phyloP scores from a whole-genome alignment of 1,140 invertebrate genomes.

The Pectinophora gossypiella region DNA sequence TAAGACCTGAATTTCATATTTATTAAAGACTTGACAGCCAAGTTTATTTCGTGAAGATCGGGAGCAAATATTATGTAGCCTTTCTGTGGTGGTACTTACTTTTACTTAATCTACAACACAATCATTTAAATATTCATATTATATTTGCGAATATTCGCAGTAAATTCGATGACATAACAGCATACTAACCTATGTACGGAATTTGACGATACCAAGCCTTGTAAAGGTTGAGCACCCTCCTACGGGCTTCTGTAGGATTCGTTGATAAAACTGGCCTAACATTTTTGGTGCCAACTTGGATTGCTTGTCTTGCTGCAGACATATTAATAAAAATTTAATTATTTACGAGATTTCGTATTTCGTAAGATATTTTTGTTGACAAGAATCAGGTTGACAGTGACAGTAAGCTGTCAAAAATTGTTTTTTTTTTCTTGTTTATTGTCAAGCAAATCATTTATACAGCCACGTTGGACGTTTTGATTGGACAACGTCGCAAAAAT shows the following conservation, averaged over 20 bases:
- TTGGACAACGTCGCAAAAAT: too few relatives aligned
- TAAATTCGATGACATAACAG: conserved; percentile 57
- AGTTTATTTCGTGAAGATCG: too few relatives aligned
- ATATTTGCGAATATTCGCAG: too few relatives aligned
- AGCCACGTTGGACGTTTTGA: too few relatives aligned
- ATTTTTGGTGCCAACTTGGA: conserved; percentile 77
- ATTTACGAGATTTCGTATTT: too few relatives aligned
- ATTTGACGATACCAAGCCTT: conserved; percentile 93
- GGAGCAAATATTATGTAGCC: too few relatives aligned
- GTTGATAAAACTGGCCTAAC: conserved; percentile 92
- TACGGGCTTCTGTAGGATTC: conserved; percentile 84
- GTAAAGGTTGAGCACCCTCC: conserved; percentile 91
- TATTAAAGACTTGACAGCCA: too few relatives aligned
- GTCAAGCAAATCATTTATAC: too few relatives aligned
- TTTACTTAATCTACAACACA: background rate
- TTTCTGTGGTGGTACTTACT: too few relatives aligned
- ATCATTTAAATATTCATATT: background rate
- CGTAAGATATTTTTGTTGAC: background rate
- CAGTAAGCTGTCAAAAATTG: background rate
- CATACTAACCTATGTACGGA: conserved; percentile 82
- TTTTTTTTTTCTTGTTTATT: too few relatives aligned
- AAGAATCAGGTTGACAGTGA: background rate
- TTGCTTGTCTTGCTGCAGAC: conserved; percentile 72
- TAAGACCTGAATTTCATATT: too few relatives aligned
- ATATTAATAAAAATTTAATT: too few relatives aligned